Conservation (phyloP, 2,888 invertebrate genomes). For the Hirtodrosophila histrioides region DNA sequence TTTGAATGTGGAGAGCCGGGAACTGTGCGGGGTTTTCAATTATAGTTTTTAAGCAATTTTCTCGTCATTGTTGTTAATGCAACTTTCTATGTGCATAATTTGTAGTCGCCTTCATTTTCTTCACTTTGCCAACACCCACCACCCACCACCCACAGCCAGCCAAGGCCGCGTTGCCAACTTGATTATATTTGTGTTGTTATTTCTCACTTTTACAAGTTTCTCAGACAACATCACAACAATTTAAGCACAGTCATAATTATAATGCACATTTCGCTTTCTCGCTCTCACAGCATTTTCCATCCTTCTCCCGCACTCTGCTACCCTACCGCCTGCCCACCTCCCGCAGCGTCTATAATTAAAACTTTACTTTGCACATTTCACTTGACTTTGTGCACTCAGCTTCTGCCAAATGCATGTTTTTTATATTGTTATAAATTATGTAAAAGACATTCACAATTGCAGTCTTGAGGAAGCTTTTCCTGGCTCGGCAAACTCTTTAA, state of each 20-base stretch:
- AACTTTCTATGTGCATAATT: conserved; percentile 68
- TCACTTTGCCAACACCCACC: conserved; percentile 35
- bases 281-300: conserved; percentile 49
- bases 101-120: conserved; percentile 44
- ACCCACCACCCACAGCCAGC: conserved; percentile 15
- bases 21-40: conserved; percentile 57
- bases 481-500: neutral
- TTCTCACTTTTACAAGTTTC: conserved; percentile 61
- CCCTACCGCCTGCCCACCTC: neutral
- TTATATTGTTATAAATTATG: conserved; percentile 1
- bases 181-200: conserved; percentile 19
- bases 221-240: conserved; percentile 26
- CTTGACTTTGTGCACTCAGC: conserved; percentile 36
- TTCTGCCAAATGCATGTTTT: conserved; percentile 22
- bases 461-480: conserved; percentile 4
- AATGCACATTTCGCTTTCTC: conserved; percentile 61
- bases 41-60: conserved; percentile 72
- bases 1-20: conserved; percentile 10
- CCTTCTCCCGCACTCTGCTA: neutral
- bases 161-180: conserved; percentile 47
- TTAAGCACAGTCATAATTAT: conserved; percentile 73
- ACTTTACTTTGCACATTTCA: conserved; percentile 61
- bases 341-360: conserved; percentile 50
- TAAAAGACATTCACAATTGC: conserved; percentile 12
- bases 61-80: conserved; percentile 73